Conservation (phyloP, 2,113 vertebrate genomes). For the Sialia sialis region DNA sequence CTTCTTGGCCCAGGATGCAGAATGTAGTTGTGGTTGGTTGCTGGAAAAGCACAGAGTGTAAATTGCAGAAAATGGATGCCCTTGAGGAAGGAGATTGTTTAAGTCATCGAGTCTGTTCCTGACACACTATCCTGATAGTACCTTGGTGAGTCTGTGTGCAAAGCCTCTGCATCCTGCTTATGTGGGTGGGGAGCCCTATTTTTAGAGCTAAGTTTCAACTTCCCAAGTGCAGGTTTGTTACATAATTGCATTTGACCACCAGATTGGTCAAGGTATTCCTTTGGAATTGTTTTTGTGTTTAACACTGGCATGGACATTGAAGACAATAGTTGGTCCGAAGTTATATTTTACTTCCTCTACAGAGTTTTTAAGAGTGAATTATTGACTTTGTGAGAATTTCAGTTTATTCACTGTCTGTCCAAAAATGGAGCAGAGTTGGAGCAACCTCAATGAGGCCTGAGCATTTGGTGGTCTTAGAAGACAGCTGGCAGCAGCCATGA, state of each 20-base stretch:
- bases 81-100: neutral
- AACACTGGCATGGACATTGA: neutral
- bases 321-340: neutral
- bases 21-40: neutral
- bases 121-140: neutral
- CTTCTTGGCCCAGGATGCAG: neutral
- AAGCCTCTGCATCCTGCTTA: neutral
- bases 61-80: neutral
- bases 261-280: neutral
- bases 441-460: neutral
- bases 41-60: neutral
- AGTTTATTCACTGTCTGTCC: neutral
- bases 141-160: neutral
- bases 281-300: neutral
- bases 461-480: neutral
- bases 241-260: neutral
- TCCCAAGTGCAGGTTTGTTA: neutral
- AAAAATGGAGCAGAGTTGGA: neutral
- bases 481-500: neutral
- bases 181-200: conserved; percentile 3
- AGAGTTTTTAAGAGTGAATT: neutral
- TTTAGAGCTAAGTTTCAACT: neutral
- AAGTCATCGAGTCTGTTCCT: neutral
- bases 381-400: neutral
- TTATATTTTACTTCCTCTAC: neutral